Evolutionary conservation across 2,113 vertebrate species (phyloP).

Genomic region (Hippocampus barbouri): DNA sequence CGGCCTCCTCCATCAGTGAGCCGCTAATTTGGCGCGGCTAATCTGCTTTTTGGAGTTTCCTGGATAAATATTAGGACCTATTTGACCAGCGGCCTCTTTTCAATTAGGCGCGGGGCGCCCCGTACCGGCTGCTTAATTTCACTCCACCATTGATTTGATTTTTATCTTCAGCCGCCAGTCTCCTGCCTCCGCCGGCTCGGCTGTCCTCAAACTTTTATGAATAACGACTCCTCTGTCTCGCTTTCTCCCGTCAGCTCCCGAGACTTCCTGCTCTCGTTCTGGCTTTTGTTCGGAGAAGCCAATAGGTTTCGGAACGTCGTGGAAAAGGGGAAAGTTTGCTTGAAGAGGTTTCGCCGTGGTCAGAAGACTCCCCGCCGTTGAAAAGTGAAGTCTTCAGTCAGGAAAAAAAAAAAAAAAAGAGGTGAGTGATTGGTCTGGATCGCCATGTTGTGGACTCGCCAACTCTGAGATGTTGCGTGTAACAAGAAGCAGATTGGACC

Average conservation of each 20-base stretch:
- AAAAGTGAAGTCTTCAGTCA: not conserved
- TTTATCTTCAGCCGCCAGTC: slow-evolving; percentile 15
- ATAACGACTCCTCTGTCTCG: slow-evolving; percentile 10
- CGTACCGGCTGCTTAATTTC: slow-evolving; percentile 27
- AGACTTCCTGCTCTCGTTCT: slow-evolving; percentile 5
- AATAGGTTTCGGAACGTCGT: not conserved
- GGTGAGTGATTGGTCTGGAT: not conserved
- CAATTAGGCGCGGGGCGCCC: slow-evolving; percentile 21
- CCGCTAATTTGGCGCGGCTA: not conserved
- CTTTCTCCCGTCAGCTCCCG: slow-evolving; percentile 13
- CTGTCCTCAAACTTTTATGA: slow-evolving; percentile 32
- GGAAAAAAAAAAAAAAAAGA: not conserved
- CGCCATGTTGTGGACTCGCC: not conserved
- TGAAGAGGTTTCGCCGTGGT: not conserved
- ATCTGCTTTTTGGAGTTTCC: slow-evolving; percentile 8
- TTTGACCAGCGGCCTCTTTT: slow-evolving; percentile 26
- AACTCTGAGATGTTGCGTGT: too few relatives aligned
- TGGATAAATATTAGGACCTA: slow-evolving; percentile 16
- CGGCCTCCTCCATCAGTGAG: not conserved
- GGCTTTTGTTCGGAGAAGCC: not conserved
- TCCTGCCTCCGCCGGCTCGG: slow-evolving; percentile 7
- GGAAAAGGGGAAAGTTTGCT: not conserved
- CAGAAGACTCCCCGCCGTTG: not conserved
- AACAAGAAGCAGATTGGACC: too few relatives aligned
- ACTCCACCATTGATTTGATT: slow-evolving; percentile 32